Evolutionary conservation across 1,140 invertebrate species (phyloP).

Genomic region (Metopolophium dirhodum): DNA sequence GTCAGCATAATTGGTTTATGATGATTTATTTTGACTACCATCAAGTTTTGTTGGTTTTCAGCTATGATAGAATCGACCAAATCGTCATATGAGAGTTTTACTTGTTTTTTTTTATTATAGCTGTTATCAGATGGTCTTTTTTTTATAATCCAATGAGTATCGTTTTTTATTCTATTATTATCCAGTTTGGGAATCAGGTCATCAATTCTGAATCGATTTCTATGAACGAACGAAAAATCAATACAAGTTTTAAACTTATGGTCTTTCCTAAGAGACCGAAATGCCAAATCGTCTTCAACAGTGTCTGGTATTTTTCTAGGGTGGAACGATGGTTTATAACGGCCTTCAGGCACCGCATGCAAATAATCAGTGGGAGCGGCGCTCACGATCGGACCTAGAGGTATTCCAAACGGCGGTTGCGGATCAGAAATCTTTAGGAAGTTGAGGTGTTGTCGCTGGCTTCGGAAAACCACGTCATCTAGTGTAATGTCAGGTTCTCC

Average conservation of each 20-base stretch:
- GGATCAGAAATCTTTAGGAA: conserved; percentile 75
- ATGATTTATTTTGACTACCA: conserved; percentile 5
- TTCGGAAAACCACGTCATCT: conserved; percentile 85
- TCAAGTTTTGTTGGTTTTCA: neutral
- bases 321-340: conserved; percentile 69
- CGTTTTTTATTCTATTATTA: conserved; percentile 2
- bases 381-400: conserved; percentile 77
- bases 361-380: conserved; percentile 82
- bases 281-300: conserved; percentile 86
- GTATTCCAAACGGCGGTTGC: conserved; percentile 89
- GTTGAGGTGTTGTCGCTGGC: conserved; percentile 77
- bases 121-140: neutral
- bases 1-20: conserved; percentile 32
- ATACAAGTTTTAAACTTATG: neutral
- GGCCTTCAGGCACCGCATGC: conserved; percentile 73
- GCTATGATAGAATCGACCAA: neutral
- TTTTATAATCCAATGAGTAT: conserved; percentile 34
- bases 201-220: neutral
- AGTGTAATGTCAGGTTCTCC: conserved; percentile 78
- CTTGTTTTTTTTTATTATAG: neutral
- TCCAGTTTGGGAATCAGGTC: neutral
- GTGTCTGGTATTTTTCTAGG: conserved; percentile 78
- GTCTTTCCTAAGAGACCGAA: conserved; percentile 82
- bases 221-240: neutral
- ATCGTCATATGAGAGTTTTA: neutral